phyloP scores from a whole-genome alignment of 2,113 vertebrate genomes.

The Mola mola region DNA sequence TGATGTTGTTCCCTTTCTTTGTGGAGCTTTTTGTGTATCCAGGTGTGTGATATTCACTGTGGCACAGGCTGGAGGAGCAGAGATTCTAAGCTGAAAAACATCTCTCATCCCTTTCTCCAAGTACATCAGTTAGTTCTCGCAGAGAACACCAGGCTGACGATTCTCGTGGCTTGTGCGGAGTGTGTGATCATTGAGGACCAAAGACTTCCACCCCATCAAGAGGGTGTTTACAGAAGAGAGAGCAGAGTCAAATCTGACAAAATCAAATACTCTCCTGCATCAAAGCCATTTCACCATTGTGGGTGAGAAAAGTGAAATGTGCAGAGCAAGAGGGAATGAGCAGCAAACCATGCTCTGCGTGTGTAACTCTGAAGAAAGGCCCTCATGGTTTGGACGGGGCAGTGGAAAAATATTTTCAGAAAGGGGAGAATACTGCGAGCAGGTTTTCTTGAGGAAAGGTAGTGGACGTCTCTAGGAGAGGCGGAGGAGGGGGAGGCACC shows the following conservation, averaged over 20 bases:
- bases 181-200: no score
- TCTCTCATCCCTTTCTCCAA: no score
- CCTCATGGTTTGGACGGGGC: constrained; percentile 77
- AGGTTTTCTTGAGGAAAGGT: constrained; percentile 67
- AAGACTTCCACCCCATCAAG: no score
- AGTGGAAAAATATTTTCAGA: constrained; percentile 79
- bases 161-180: no score
- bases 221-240: no score
- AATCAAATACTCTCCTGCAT: no score
- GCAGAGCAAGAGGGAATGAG: constrained; percentile 36
- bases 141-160: no score
- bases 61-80: no score
- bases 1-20: background rate
- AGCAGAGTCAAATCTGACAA: no score
- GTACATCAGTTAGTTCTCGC: no score
- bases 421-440: constrained; percentile 66
- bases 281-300: no score
- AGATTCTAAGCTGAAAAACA: no score
- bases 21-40: constrained; percentile 8
- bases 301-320: background rate
- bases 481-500: constrained; percentile 1
- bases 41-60: background rate
- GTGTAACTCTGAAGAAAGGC: constrained; percentile 68
- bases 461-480: constrained; percentile 40
- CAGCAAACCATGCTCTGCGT: constrained; percentile 23